Percentiles rank a stretch among this genome's conserved stretches.
phyloP scores from a whole-genome alignment of 2,113 vertebrate species.

The Myrmecobius fasciatus region DNA sequence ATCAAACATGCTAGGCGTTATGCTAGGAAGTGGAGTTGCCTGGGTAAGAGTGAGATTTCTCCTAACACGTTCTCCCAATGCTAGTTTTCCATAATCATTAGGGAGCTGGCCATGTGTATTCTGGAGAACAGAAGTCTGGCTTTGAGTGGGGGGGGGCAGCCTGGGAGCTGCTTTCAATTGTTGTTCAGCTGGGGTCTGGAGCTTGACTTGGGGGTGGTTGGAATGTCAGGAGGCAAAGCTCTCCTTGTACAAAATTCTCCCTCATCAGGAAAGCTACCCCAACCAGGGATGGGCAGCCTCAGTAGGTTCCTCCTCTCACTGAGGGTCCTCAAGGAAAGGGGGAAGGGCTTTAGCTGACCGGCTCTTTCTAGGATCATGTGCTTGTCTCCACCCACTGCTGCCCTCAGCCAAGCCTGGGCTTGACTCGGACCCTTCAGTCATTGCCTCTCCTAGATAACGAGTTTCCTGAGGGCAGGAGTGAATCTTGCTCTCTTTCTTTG shows the following conservation, averaged over 20 bases:
- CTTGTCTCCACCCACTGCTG: not conserved
- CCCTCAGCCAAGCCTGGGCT: not conserved
- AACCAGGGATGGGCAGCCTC: not conserved
- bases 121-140: not conserved
- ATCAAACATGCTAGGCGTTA: not conserved
- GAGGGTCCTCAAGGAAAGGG: not conserved
- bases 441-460: not conserved
- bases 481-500: not conserved
- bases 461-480: not conserved
- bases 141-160: not conserved
- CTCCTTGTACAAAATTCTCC: not conserved
- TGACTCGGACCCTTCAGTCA: not conserved
- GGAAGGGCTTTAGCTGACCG: not conserved
- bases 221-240: not conserved
- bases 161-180: not conserved
- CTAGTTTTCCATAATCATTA: not conserved
- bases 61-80: not conserved
- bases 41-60: not conserved
- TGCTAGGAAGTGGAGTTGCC: not conserved
- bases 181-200: not conserved
- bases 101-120: not conserved
- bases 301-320: not conserved
- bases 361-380: not conserved
- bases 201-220: not conserved
- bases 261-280: not conserved